Percentiles rank a stretch among this genome's conserved stretches.
Conservation (phyloP, 2,888 invertebrate species). For the Plagodis dolabraria region DNA sequence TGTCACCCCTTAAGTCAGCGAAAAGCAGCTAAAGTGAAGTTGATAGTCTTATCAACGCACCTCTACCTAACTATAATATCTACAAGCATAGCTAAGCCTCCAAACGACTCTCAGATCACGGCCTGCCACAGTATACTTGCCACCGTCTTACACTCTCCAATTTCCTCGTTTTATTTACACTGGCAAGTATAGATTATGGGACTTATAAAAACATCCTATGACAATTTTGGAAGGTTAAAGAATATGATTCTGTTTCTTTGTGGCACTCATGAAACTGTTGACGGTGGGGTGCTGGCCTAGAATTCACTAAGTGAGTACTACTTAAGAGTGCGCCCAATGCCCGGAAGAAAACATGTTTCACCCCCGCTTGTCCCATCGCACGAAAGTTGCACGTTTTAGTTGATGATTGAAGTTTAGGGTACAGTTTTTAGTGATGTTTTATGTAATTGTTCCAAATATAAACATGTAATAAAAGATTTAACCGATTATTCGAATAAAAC, state of each 20-base stretch:
- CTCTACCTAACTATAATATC: background rate
- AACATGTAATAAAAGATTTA: no score
- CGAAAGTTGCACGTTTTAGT: no score
- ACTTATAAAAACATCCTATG: constrained; percentile 12
- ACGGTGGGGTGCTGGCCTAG: background rate
- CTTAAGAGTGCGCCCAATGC: no score
- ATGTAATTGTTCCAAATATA: no score
- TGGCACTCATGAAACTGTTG: no score
- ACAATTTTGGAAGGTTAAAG: constrained; percentile 14
- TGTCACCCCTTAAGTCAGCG: background rate
- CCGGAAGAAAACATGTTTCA: no score
- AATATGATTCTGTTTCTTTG: background rate
- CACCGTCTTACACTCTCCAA: constrained; percentile 19
- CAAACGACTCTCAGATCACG: constrained; percentile 23
- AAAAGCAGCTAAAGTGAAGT: constrained; percentile 3
- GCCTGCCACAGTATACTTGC: constrained; percentile 2
- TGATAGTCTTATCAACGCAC: background rate
- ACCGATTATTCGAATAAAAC: no score
- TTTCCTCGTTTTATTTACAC: constrained; percentile 27
- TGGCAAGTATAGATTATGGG: constrained; percentile 26
- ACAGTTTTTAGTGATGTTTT: no score
- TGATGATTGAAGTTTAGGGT: no score
- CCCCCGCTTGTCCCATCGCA: no score
- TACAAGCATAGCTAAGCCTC: constrained; percentile 15
- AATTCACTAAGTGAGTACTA: no score